phyloP scores from a whole-genome alignment of 1,140 invertebrate species.

The Magallana gigas region DNA sequence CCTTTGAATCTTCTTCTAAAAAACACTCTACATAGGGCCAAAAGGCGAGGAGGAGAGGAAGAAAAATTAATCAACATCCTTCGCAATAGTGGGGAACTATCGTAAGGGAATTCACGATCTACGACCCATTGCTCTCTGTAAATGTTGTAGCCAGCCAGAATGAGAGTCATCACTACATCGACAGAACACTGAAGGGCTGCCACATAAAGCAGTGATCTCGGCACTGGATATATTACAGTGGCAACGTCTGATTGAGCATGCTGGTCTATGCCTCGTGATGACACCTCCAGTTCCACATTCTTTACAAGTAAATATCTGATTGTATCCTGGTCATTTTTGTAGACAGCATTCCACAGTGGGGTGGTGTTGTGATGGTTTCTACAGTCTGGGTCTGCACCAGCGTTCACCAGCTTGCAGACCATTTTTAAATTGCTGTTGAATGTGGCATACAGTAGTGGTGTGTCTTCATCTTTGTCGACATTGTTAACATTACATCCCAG shows the following conservation, averaged over 20 bases:
- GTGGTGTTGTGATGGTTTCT: slow-evolving; percentile 64
- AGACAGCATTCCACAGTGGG: slow-evolving; percentile 74
- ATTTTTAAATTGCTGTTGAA: slow-evolving; percentile 68
- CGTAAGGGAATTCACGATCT: slow-evolving; percentile 49
- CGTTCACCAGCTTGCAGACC: slow-evolving; percentile 62
- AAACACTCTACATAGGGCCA: slow-evolving; percentile 65
- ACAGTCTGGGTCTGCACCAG: slow-evolving; percentile 71
- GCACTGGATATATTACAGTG: slow-evolving; percentile 57
- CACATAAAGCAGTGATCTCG: slow-evolving; percentile 67
- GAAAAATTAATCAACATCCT: slow-evolving; percentile 58
- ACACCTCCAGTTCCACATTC: slow-evolving; percentile 68
- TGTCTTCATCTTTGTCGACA: slow-evolving; percentile 71
- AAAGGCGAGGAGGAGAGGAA: slow-evolving; percentile 60
- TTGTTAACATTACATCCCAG: slow-evolving; percentile 72
- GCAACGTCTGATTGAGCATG: slow-evolving; percentile 62
- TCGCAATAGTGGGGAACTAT: slow-evolving; percentile 48
- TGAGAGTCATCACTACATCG: slow-evolving; percentile 61
- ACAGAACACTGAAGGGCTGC: slow-evolving; percentile 56
- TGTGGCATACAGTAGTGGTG: slow-evolving; percentile 71
- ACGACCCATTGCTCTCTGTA: slow-evolving; percentile 67
- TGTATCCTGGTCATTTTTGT: slow-evolving; percentile 58
- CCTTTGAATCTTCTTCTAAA: slow-evolving; percentile 61
- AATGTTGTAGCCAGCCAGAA: slow-evolving; percentile 69
- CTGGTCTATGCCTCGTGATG: slow-evolving; percentile 68
- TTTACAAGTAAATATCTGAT: slow-evolving; percentile 66